Conservation (phyloP, 1,140 invertebrate species). For the Laupala kohalensis region DNA sequence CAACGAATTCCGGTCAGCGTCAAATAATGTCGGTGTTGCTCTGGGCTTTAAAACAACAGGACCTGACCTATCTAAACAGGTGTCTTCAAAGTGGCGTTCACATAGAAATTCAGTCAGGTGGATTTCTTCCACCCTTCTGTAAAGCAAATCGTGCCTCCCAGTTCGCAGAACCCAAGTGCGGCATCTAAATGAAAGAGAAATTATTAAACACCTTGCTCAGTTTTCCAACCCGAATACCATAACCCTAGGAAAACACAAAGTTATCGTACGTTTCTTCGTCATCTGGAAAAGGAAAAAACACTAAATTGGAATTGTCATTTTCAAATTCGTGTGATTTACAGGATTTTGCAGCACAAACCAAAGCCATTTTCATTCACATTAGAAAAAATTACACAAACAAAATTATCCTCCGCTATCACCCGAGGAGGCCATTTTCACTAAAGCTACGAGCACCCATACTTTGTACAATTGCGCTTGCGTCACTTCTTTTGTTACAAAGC, state of each 20-base stretch:
- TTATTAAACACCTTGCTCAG: neutral
- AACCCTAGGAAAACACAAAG: neutral
- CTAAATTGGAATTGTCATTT: neutral
- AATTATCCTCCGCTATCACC: too few relatives aligned
- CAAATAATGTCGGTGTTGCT: neutral
- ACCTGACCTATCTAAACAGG: neutral
- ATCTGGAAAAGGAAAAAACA: neutral
- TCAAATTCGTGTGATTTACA: neutral
- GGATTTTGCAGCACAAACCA: neutral
- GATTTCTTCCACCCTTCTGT: neutral
- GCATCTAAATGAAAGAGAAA: neutral
- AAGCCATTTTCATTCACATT: neutral
- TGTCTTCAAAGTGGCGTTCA: neutral
- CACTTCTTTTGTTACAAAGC: too few relatives aligned
- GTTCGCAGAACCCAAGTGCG: neutral
- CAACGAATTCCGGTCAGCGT: too few relatives aligned
- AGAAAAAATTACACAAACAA: neutral
- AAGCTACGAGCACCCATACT: too few relatives aligned
- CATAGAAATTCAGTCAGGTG: neutral
- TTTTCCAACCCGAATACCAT: neutral
- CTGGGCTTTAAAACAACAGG: neutral
- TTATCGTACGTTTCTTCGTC: neutral
- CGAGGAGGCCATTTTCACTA: too few relatives aligned
- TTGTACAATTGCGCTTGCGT: too few relatives aligned
- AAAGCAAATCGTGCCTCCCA: neutral